Evolutionary conservation across 2,888 invertebrate species (phyloP).

Genomic region (Campoletis raptor): DNA sequence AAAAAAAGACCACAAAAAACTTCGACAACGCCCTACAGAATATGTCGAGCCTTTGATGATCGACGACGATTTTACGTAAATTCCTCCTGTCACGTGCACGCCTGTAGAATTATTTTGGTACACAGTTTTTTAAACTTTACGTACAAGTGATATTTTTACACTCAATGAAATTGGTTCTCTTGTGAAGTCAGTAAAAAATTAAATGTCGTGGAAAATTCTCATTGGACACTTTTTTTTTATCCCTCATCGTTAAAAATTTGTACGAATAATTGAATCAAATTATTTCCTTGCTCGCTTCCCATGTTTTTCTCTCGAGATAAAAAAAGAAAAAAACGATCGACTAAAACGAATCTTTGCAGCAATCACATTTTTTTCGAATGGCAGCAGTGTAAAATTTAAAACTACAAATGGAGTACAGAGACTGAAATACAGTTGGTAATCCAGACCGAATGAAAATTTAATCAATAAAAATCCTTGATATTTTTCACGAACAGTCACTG

Average conservation of each 20-base stretch:
- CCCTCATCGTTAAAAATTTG: background rate
- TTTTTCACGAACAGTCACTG: background rate
- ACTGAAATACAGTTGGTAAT: background rate
- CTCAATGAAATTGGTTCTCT: background rate
- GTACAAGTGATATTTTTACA: background rate
- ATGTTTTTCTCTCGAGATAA: constrained; percentile 4
- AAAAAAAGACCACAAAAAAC: background rate
- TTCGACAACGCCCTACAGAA: background rate
- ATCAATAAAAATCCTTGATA: background rate
- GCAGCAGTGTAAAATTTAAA: constrained; percentile 30
- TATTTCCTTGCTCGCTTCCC: background rate
- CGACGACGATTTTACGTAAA: background rate
- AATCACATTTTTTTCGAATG: constrained; percentile 39
- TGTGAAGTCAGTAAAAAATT: background rate
- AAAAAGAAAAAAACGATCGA: constrained; percentile 37
- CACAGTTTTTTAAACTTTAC: background rate
- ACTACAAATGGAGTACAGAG: background rate
- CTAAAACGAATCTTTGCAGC: constrained; percentile 24
- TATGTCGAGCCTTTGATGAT: background rate
- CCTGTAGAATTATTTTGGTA: background rate
- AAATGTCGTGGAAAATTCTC: background rate
- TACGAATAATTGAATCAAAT: background rate
- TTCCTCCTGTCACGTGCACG: background rate
- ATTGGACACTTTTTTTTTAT: background rate
- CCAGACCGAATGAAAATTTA: background rate